These are phyloP conservation scores for Triops longicaudatus DNA, from an alignment of 1,140 invertebrate species.

Conservation along the genomic window DNA sequence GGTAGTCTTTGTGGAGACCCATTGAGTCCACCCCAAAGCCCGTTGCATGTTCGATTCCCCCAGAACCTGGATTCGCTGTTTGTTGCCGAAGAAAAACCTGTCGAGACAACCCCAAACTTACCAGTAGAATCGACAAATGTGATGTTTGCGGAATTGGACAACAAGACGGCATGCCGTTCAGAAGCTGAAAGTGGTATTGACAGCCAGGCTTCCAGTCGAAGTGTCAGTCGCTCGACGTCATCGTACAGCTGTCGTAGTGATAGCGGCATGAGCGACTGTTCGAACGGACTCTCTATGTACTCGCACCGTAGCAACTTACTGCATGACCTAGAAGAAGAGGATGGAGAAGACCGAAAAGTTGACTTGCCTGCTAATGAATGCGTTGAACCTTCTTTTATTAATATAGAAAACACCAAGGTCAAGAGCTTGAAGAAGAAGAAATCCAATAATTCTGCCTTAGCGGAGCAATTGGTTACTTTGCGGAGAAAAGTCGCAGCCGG, in stretches of 20 bases:
- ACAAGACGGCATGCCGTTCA: background rate
- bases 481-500: background rate
- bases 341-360: constrained; percentile 11
- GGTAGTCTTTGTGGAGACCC: background rate
- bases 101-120: background rate
- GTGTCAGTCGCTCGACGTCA: constrained; percentile 27
- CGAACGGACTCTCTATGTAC: constrained; percentile 31
- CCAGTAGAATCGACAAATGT: background rate
- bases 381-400: background rate
- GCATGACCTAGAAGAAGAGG: constrained; percentile 1
- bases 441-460: background rate
- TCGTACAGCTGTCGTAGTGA: constrained; percentile 50
- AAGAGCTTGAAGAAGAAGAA: constrained; percentile 15
- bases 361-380: background rate
- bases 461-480: background rate
- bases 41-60: background rate
- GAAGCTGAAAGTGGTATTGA: background rate
- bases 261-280: constrained; percentile 52
- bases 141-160: background rate
- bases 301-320: constrained; percentile 9
- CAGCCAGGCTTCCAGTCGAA: background rate
- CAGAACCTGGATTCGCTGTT: background rate
- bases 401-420: constrained; percentile 8
- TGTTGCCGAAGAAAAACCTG: background rate
- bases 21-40: background rate